Conservation (phyloP, 1,140 invertebrate species). For the Scaptomyza hsui region DNA sequence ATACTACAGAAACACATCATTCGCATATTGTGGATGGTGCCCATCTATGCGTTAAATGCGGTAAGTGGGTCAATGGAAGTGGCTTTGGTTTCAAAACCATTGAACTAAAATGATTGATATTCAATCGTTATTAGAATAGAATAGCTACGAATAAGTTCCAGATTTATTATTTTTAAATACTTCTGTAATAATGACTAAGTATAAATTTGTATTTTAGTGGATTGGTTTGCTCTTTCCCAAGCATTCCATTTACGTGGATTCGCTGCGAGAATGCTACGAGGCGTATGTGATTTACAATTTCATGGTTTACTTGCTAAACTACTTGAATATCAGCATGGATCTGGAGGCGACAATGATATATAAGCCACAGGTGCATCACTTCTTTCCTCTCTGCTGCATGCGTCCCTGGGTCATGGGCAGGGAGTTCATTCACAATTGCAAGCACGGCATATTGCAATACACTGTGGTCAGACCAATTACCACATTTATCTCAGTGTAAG, state of each 20-base stretch:
- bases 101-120: constrained; percentile 39
- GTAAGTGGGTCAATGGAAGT: constrained; percentile 86
- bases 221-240: constrained; percentile 92
- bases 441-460: constrained; percentile 98
- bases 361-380: constrained; percentile 93
- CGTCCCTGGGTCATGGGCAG: constrained; percentile 95
- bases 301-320: constrained; percentile 97
- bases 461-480: constrained; percentile 95
- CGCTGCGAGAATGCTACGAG: constrained; percentile 97
- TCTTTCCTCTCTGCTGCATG: constrained; percentile 93
- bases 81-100: constrained; percentile 5
- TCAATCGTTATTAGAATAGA: not conserved
- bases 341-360: constrained; percentile 91
- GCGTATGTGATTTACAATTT: constrained; percentile 99
- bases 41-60: constrained; percentile 97
- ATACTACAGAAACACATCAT: constrained; percentile 97
- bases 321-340: constrained; percentile 92
- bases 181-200: not conserved
- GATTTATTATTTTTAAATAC: too few species aligned
- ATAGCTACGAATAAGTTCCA: too few species aligned
- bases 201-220: constrained; percentile 87
- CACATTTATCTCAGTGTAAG: constrained; percentile 94
- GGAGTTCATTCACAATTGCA: constrained; percentile 96
- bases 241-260: constrained; percentile 96
- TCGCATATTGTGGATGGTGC: constrained; percentile 99